Evolutionary conservation across 2,888 invertebrate genomes (phyloP).

Genomic region (Ellobium chinense): DNA sequence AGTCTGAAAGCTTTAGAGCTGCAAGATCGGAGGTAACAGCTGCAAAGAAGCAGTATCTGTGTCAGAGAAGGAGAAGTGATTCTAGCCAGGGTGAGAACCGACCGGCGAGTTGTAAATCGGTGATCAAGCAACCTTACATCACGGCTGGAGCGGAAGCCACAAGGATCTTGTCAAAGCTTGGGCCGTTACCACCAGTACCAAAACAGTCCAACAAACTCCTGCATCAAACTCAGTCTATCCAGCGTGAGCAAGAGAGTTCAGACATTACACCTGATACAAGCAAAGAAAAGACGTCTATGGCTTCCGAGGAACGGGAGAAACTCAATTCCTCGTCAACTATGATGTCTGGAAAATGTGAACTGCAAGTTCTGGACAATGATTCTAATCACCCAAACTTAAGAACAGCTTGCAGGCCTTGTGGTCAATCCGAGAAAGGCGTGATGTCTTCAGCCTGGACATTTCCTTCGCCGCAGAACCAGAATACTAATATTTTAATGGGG

Average conservation of each 20-base stretch:
- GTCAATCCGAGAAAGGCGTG: too few species aligned
- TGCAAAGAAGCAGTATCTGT: neutral
- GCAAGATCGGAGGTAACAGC: neutral
- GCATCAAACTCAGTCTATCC: neutral
- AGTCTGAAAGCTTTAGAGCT: slow-evolving; percentile 31
- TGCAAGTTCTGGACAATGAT: too few species aligned
- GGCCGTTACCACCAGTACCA: slow-evolving; percentile 30
- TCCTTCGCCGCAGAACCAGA: too few species aligned
- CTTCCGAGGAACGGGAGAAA: too few species aligned
- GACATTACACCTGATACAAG: too few species aligned
- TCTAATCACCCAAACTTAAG: too few species aligned
- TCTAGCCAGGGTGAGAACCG: neutral
- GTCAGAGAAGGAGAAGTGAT: slow-evolving; percentile 20
- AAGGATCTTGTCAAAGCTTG: slow-evolving; percentile 18
- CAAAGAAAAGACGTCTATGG: too few species aligned
- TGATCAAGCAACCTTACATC: neutral
- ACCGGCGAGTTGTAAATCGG: neutral
- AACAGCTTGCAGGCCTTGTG: too few species aligned
- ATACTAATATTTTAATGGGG: too few species aligned
- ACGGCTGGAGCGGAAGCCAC: neutral
- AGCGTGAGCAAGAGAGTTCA: neutral
- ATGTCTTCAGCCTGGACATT: too few species aligned
- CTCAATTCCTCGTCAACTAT: too few species aligned
- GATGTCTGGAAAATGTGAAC: too few species aligned
- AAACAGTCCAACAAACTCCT: neutral